Percentiles rank a stretch among this genome's conserved stretches.
Evolutionary conservation across 2,113 vertebrate species (phyloP).

Genomic region (Etheostoma cragini): DNA sequence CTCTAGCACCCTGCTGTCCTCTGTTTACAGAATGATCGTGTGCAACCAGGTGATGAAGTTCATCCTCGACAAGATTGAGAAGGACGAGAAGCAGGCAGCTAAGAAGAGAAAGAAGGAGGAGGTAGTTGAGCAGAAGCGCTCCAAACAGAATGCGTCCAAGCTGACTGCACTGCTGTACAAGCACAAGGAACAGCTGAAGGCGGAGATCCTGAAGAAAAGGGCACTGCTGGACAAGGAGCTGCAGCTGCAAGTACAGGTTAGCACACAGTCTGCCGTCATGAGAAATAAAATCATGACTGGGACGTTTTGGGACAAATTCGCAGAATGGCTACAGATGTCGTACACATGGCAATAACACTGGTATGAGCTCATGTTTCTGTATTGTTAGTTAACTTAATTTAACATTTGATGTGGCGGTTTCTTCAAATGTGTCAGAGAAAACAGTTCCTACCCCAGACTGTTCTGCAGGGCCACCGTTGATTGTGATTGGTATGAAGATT

Average conservation of each 20-base stretch:
- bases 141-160: slow-evolving; percentile 95
- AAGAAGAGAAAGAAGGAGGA: slow-evolving; percentile 97
- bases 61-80: slow-evolving; percentile 98
- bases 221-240: slow-evolving; percentile 97
- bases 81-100: slow-evolving; percentile 97
- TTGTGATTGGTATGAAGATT: no score
- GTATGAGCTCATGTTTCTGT: no score
- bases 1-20: not conserved
- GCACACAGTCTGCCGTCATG: slow-evolving; percentile 12
- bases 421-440: no score
- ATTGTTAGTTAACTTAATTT: no score
- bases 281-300: no score
- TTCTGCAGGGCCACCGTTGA: no score
- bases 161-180: slow-evolving; percentile 97
- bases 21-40: slow-evolving; percentile 91
- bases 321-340: no score
- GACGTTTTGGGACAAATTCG: no score
- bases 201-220: slow-evolving; percentile 97
- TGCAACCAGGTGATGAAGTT: slow-evolving; percentile 99
- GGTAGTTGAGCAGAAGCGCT: slow-evolving; percentile 96
- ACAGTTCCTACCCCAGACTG: no score
- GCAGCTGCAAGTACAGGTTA: slow-evolving; percentile 96
- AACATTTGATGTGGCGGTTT: no score
- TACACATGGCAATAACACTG: no score
- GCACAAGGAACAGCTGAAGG: slow-evolving; percentile 97